phyloP scores from a whole-genome alignment of 2,888 invertebrate genomes.

The Cheilosia grossa region DNA sequence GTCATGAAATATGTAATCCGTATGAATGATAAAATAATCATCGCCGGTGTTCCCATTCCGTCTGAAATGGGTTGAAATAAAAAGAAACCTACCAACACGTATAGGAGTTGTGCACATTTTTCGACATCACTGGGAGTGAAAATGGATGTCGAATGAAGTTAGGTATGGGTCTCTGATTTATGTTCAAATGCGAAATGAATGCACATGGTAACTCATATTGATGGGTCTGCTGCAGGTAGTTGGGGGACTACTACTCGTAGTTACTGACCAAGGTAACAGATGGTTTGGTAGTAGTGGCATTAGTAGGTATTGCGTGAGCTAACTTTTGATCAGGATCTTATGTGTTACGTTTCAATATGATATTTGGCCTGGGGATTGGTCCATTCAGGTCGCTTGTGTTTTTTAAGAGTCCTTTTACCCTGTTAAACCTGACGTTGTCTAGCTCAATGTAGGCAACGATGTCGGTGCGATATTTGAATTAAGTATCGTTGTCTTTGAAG shows the following conservation, averaged over 20 bases:
- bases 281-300: too few species aligned
- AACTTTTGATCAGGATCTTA: too few species aligned
- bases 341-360: too few species aligned
- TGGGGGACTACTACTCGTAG: background rate
- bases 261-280: too few species aligned
- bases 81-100: conserved; percentile 2
- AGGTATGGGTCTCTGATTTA: background rate
- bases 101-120: background rate
- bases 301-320: too few species aligned
- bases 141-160: background rate
- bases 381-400: too few species aligned
- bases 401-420: too few species aligned
- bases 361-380: too few species aligned
- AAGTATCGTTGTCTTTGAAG: too few species aligned
- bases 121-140: background rate
- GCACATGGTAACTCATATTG: background rate
- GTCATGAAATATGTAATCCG: conserved; percentile 58
- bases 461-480: too few species aligned
- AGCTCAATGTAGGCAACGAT: too few species aligned
- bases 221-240: background rate
- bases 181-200: background rate
- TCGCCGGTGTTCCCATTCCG: conserved; percentile 57
- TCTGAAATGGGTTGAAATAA: conserved; percentile 18
- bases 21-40: conserved; percentile 62
- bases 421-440: too few species aligned